A percentile compares a stretch with the other conserved stretches of the same genome.
Conservation (phyloP, 1,140 invertebrate species). For the Spodoptera frugiperda region DNA sequence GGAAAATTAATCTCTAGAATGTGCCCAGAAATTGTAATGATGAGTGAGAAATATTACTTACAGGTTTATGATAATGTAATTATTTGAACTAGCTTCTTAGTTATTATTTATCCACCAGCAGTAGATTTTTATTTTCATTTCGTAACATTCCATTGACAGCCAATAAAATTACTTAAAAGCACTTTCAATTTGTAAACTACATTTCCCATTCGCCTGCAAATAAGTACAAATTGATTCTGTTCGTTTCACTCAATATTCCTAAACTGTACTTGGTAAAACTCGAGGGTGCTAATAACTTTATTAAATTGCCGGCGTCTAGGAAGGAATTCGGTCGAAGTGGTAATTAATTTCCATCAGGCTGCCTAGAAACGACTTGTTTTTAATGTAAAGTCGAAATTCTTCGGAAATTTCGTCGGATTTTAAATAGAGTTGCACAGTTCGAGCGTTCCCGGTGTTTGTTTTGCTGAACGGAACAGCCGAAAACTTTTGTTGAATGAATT, state of each 20-base stretch:
- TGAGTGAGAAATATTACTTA: not conserved
- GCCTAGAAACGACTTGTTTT: slow-evolving; percentile 53
- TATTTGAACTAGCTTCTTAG: not conserved
- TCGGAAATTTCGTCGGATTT: slow-evolving; percentile 29
- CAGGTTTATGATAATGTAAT: not conserved
- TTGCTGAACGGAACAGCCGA: not conserved
- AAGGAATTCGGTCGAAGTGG: slow-evolving; percentile 49
- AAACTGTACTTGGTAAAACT: slow-evolving; percentile 47
- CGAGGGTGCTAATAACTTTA: slow-evolving; percentile 55
- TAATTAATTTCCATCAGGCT: slow-evolving; percentile 65
- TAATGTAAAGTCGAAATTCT: slow-evolving; percentile 47
- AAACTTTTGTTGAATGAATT: slow-evolving; percentile 33
- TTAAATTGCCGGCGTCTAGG: slow-evolving; percentile 50
- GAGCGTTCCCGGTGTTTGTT: not conserved
- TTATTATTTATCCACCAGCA: no score
- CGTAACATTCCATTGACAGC: no score
- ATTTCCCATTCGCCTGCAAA: not conserved
- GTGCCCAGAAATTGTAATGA: not conserved
- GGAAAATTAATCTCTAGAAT: slow-evolving; percentile 18
- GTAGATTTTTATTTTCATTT: no score
- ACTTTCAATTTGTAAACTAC: not conserved
- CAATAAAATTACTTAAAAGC: no score
- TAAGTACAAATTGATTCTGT: not conserved
- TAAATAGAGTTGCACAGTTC: slow-evolving; percentile 34
- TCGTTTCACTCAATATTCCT: not conserved